These are phyloP conservation scores for Poecilus cupreus DNA, from an alignment of 2,888 invertebrate species.

Conservation along the genomic window DNA sequence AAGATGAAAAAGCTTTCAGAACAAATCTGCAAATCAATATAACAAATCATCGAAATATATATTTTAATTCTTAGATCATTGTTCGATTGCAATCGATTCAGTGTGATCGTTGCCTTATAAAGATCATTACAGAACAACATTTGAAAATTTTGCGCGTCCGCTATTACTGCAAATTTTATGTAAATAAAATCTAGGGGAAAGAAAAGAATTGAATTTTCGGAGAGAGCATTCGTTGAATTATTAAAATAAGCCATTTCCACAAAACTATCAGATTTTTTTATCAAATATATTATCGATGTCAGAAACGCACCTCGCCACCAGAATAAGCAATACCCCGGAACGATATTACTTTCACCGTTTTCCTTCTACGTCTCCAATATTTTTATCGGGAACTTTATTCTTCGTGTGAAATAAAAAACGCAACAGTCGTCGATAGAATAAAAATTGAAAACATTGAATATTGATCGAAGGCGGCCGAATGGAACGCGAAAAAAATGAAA, in stretches of 20 bases:
- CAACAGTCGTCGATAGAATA: constrained; percentile 51
- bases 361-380: constrained; percentile 28
- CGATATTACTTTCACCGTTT: constrained; percentile 23
- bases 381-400: constrained; percentile 50
- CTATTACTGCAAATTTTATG: too few relatives aligned
- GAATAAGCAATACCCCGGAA: constrained; percentile 1
- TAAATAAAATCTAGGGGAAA: too few relatives aligned
- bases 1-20: too few relatives aligned
- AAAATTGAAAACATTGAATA: constrained; percentile 50
- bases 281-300: constrained; percentile 10
- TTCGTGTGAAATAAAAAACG: constrained; percentile 47
- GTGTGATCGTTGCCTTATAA: too few relatives aligned
- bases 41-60: too few relatives aligned
- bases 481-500: constrained; percentile 22
- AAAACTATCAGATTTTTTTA: constrained; percentile 11
- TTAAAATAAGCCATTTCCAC: not conserved
- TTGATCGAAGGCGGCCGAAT: constrained; percentile 26
- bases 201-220: not conserved
- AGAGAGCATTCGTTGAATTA: not conserved
- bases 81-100: too few relatives aligned
- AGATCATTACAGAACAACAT: too few relatives aligned
- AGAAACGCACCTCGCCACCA: not conserved
- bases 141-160: too few relatives aligned
- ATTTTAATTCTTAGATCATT: too few relatives aligned
- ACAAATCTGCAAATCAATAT: too few relatives aligned